phyloP scores from a whole-genome alignment of 2,888 invertebrate species.

The Pseudoips prasinana region DNA sequence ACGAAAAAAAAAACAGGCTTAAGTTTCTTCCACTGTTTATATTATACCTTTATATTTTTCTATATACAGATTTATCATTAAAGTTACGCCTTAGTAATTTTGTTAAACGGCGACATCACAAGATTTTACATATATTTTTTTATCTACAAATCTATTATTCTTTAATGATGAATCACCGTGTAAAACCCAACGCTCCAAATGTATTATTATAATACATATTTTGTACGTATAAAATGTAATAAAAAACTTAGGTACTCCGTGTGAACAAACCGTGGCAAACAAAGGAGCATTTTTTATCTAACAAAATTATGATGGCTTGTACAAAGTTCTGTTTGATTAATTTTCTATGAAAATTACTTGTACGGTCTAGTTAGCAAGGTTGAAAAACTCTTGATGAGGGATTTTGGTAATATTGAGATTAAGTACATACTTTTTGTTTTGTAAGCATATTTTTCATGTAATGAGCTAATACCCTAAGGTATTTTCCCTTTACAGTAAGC shows the following conservation, averaged over 20 bases:
- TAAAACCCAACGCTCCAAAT: constrained; percentile 28
- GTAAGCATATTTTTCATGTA: no score
- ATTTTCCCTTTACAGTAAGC: no score
- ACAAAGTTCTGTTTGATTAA: constrained; percentile 36
- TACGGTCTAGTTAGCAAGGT: constrained; percentile 26
- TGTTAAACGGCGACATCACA: no score
- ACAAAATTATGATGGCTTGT: constrained; percentile 31
- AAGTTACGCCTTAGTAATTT: no score
- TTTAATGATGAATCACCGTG: constrained; percentile 24
- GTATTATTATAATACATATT: constrained; percentile 30
- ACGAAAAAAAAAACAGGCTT: no score
- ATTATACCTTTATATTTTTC: no score
- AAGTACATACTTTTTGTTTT: no score
- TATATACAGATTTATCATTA: no score
- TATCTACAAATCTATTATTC: not conserved
- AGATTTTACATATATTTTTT: no score
- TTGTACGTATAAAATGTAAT: constrained; percentile 29
- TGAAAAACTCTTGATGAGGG: constrained; percentile 5
- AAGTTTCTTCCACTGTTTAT: no score
- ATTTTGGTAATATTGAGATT: no score
- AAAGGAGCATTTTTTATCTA: constrained; percentile 32
- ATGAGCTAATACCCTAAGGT: no score
- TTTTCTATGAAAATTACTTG: constrained; percentile 32
- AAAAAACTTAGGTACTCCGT: constrained; percentile 28
- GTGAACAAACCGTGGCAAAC: constrained; percentile 34